A percentile compares a stretch with the other conserved stretches of the same genome.
Evolutionary conservation across 2,113 vertebrate genomes (phyloP).

Genomic region (Microcebus ravelobensis): DNA sequence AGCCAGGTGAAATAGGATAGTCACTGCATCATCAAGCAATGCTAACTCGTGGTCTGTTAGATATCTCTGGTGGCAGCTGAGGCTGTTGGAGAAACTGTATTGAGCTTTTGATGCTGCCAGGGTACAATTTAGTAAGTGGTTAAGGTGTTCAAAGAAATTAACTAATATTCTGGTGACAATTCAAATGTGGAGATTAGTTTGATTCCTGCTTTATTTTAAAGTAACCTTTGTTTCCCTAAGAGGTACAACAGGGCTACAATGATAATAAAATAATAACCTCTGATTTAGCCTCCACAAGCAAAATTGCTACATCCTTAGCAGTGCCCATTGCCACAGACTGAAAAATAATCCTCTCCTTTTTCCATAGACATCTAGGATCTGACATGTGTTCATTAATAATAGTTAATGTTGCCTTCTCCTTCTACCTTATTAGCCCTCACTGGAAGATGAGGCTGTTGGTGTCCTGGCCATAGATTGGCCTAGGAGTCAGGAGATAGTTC

Average conservation of each 20-base stretch:
- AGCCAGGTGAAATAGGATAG: not conserved
- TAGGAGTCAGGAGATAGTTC: not conserved
- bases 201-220: constrained; percentile 12
- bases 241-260: not conserved
- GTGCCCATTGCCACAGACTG: not conserved
- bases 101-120: not conserved
- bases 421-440: not conserved
- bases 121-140: not conserved
- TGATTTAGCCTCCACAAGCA: not conserved
- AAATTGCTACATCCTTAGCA: not conserved
- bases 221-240: not conserved
- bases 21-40: not conserved
- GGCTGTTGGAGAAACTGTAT: not conserved
- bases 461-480: not conserved
- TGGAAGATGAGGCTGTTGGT: not conserved
- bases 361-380: not conserved
- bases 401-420: not conserved
- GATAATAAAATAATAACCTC: not conserved
- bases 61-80: not conserved
- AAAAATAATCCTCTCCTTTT: not conserved
- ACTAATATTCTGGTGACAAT: not conserved
- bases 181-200: not conserved
- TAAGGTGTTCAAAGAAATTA: constrained; percentile 20
- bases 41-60: not conserved
- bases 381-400: not conserved